These are phyloP conservation scores for Aporophyla lueneburgensis DNA, from an alignment of 2,888 invertebrate genomes.

Conservation along the genomic window DNA sequence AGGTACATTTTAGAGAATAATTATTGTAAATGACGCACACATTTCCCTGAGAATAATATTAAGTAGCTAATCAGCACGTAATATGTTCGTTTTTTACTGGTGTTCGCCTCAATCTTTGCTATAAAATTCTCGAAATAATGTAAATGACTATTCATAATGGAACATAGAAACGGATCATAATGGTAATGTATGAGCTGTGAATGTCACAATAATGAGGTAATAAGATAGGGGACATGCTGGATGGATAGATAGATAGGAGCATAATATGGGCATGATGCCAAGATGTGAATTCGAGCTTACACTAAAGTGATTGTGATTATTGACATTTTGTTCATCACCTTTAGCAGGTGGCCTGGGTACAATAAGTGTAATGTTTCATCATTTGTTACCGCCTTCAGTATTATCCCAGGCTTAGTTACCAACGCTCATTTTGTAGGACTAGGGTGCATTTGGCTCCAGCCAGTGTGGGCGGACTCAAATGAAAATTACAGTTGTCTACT, in stretches of 20 bases:
- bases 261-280: constrained; percentile 48
- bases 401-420: constrained; percentile 52
- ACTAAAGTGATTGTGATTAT: constrained; percentile 51
- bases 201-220: constrained; percentile 48
- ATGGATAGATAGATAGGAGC: not conserved
- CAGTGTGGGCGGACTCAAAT: constrained; percentile 32
- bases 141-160: constrained; percentile 2
- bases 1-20: constrained; percentile 13
- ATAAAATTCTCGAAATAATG: constrained; percentile 22
- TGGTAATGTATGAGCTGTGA: constrained; percentile 18
- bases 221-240: constrained; percentile 23
- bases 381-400: constrained; percentile 29
- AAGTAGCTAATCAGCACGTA: constrained; percentile 21
- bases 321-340: constrained; percentile 34
- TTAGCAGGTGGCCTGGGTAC: not conserved
- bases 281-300: constrained; percentile 20
- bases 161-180: constrained; percentile 17
- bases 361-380: constrained; percentile 49
- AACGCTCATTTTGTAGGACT: constrained; percentile 39
- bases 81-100: constrained; percentile 8
- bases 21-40: constrained; percentile 10
- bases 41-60: constrained; percentile 14
- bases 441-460: constrained; percentile 1
- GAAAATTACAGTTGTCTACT: constrained; percentile 11
- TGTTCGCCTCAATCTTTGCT: not conserved